Conservation (phyloP, 2,113 vertebrate species). For the Grammomys dolichurus region DNA sequence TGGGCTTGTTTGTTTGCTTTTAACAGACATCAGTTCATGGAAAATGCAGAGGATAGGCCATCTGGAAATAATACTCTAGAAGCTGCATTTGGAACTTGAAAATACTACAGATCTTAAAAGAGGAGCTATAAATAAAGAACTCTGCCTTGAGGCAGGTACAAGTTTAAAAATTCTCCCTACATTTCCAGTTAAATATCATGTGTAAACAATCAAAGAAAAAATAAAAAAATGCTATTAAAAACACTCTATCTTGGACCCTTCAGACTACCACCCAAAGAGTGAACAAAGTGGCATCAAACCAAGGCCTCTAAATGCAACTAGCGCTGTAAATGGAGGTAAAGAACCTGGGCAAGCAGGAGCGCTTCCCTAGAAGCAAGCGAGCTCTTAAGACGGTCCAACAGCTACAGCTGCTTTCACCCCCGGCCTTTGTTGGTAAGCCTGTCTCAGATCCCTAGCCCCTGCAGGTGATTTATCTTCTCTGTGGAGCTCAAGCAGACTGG, state of each 20-base stretch:
- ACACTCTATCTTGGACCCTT: neutral
- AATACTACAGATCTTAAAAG: slow-evolving; percentile 38
- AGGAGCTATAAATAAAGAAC: slow-evolving; percentile 45
- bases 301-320: slow-evolving; percentile 23
- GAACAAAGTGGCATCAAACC: slow-evolving; percentile 53
- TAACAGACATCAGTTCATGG: slow-evolving; percentile 60
- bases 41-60: neutral
- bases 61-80: neutral
- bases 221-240: neutral
- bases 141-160: slow-evolving; percentile 2
- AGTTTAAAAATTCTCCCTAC: slow-evolving; percentile 42
- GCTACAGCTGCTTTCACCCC: neutral
- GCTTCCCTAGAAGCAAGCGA: neutral
- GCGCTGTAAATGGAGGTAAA: neutral
- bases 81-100: neutral
- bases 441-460: neutral
- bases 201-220: neutral
- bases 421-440: neutral
- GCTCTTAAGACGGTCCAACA: neutral
- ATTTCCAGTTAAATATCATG: slow-evolving; percentile 29
- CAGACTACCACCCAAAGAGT: slow-evolving; percentile 43
- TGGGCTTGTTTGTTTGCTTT: slow-evolving; percentile 8
- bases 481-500: neutral
- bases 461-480: neutral
- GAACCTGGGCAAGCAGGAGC: neutral